phyloP scores from a whole-genome alignment of 2,797 vertebrate genomes.

The Diplodus puntazzo region DNA sequence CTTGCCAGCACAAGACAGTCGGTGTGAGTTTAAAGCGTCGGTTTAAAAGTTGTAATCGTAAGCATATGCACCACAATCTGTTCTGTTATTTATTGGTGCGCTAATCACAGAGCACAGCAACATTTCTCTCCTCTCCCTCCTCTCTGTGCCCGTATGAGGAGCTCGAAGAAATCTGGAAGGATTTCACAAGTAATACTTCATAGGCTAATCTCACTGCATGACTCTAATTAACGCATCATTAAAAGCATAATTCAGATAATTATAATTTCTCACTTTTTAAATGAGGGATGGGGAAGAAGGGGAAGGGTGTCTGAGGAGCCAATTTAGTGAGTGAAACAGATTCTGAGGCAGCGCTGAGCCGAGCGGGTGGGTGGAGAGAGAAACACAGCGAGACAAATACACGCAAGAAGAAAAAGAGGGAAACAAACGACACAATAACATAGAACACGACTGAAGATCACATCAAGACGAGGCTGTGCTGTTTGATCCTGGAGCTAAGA shows the following conservation, averaged over 20 bases:
- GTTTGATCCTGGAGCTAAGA: neutral
- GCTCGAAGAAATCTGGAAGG: conserved; percentile 82
- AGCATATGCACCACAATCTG: conserved; percentile 89
- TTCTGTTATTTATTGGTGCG: conserved; percentile 85
- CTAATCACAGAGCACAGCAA: conserved; percentile 83
- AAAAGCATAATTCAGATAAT: conserved; percentile 94
- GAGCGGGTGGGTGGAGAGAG: conserved; percentile 64
- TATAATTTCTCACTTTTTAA: conserved; percentile 93
- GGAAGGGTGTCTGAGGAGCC: conserved; percentile 84
- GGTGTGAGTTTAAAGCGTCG: conserved; percentile 81
- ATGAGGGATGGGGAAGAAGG: conserved; percentile 84
- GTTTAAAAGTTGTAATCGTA: conserved; percentile 87
- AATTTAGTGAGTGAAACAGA: conserved; percentile 85
- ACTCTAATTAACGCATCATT: conserved; percentile 94
- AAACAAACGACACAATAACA: conserved; percentile 29
- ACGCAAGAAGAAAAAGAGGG: conserved; percentile 11
- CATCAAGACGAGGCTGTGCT: neutral
- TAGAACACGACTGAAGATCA: neutral
- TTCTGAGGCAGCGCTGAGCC: conserved; percentile 67
- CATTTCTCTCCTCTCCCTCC: conserved; percentile 66
- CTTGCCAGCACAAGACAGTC: conserved; percentile 74
- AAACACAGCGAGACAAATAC: conserved; percentile 34
- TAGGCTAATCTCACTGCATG: conserved; percentile 90
- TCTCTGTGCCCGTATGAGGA: conserved; percentile 63
- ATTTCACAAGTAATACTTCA: conserved; percentile 90